A percentile compares a stretch with the other conserved stretches of the same genome.
Conservation (phyloP, 2,113 vertebrate genomes). For the Tenrec ecaudatus region DNA sequence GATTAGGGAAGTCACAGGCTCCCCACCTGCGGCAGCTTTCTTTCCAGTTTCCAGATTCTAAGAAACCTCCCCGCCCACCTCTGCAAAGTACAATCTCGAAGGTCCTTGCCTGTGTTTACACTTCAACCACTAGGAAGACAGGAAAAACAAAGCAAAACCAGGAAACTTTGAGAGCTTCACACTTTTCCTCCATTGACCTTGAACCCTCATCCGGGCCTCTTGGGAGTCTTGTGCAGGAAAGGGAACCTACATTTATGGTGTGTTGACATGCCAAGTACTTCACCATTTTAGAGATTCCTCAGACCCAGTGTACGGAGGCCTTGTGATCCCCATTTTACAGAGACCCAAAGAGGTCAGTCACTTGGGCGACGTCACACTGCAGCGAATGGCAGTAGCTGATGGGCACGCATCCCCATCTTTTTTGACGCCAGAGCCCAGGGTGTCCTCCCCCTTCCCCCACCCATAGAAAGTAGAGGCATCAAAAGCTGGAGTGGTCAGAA, state of each 20-base stretch:
- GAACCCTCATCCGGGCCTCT: not conserved
- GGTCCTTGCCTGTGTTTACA: slow-evolving; percentile 34
- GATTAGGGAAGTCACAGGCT: not conserved
- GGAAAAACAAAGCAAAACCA: not conserved
- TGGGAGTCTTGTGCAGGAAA: not conserved
- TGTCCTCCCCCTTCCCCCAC: not conserved
- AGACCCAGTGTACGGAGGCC: not conserved
- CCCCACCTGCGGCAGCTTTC: not conserved
- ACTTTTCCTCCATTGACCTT: slow-evolving; percentile 29
- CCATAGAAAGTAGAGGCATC: too few relatives aligned
- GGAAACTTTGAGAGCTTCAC: not conserved
- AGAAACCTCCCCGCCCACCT: not conserved
- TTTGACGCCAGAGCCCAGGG: not conserved
- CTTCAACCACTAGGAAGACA: slow-evolving; percentile 31
- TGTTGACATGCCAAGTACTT: not conserved
- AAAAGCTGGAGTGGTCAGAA: too few relatives aligned
- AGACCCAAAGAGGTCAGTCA: not conserved
- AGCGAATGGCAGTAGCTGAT: too few relatives aligned
- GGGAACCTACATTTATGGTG: not conserved
- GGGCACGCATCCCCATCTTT: not conserved
- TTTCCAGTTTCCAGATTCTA: slow-evolving; percentile 3
- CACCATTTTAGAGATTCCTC: not conserved
- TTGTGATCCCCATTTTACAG: not conserved
- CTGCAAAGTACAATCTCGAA: not conserved
- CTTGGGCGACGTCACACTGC: not conserved